Evolutionary conservation across 2,797 vertebrate genomes (phyloP).

Genomic region (Cheirogaleus major): DNA sequence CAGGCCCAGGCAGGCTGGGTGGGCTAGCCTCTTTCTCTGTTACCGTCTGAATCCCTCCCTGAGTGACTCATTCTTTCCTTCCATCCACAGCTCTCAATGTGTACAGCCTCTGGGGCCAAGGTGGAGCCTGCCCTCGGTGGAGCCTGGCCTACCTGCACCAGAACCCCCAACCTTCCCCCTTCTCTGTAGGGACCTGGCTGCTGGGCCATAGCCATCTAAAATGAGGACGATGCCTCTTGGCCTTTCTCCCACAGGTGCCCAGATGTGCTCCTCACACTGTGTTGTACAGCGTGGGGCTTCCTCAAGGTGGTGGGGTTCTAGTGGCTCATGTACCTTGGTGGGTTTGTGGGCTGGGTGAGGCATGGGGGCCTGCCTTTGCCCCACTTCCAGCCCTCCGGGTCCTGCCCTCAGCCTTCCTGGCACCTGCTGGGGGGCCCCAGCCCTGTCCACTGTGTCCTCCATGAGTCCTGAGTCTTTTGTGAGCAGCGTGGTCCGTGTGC

Average conservation of each 20-base stretch:
- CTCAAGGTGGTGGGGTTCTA: neutral
- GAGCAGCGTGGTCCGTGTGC: constrained; percentile 66
- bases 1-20: constrained; percentile 67
- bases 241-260: constrained; percentile 54
- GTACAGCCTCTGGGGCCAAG: constrained; percentile 24
- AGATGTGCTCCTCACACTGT: neutral
- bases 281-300: neutral
- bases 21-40: constrained; percentile 45
- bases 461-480: constrained; percentile 66
- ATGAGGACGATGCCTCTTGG: neutral
- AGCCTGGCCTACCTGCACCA: neutral
- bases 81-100: constrained; percentile 38
- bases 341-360: constrained; percentile 60
- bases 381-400: neutral
- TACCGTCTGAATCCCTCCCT: constrained; percentile 44
- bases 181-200: constrained; percentile 43
- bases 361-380: constrained; percentile 45
- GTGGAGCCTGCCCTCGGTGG: neutral
- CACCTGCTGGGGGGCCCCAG: constrained; percentile 47
- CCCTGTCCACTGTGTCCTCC: constrained; percentile 65
- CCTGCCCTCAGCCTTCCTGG: constrained; percentile 57
- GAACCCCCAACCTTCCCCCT: neutral
- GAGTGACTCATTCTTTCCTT: constrained; percentile 68
- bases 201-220: neutral
- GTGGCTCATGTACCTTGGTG: neutral